Base-by-base conservation (phyloP, 1,140 invertebrate species). In the Pteromalus puparum region DNA sequence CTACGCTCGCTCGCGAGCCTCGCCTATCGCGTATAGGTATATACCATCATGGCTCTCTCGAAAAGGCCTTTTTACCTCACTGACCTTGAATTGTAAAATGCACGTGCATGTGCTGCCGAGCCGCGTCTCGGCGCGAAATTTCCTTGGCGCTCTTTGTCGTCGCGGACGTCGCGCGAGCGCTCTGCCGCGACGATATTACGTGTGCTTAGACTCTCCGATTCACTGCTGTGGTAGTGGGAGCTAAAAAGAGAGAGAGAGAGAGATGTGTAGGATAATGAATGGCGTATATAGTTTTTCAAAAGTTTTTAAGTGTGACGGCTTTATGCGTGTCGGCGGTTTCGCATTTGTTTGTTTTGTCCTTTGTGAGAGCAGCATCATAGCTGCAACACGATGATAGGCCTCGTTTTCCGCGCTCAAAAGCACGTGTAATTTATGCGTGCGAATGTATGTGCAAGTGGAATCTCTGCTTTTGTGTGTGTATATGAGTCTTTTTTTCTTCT, bases 11-110 rank as follows among this genome's bases (percentile, higher is more conserved):
- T 75, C 30, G 74, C 79, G 70, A 84, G 83, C 84, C 68, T 82
- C 86, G 83, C 70, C 85, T 72, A 85, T 81, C 87, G 79, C 81
- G 82, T 82, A 85, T 86, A n/a, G 89, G 89, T n/a, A n/a, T n/a
- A n/a, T n/a, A n/a, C n/a, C n/a, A n/a, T n/a, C n/a, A n/a, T n/a
- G n/a, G 87, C 90, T 90, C 89, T 91, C 90, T 89, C 90, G 89
- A 92, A 92, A 93, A 93, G 91, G 89, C 90, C 91, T 92, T 92
- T 93, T 93, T 93, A 92, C 91, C 90, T 91, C 87, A 21, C 18
- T 90, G 90, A 90, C 91, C 91, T 92, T 92, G 90, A 87, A 87
- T 61, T 61, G 53, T 61, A 61, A 61, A 70, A 30, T 70, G 28
- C 67, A 48, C 67, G 24, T 42, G 78, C 26, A 53, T 26, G 10